These are phyloP conservation scores for Harpalus rubripes DNA, from an alignment of 2,888 invertebrate species.

Conservation along the genomic window DNA sequence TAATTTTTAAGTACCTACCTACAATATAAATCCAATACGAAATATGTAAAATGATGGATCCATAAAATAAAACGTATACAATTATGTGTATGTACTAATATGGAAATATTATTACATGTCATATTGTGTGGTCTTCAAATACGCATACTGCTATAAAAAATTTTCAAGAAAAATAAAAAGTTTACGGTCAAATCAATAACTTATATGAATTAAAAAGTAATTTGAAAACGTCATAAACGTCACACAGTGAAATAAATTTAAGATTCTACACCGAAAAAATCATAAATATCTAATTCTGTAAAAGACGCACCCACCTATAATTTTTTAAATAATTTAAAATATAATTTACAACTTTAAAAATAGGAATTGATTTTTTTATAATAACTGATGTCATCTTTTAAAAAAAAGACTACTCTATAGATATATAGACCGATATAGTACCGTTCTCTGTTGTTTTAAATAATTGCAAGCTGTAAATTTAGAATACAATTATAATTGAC, in stretches of 20 bases:
- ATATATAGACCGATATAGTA: not conserved
- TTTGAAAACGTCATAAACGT: conserved; percentile 63
- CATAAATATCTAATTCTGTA: conserved; percentile 23
- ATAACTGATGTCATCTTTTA: conserved; percentile 24
- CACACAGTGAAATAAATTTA: conserved; percentile 51
- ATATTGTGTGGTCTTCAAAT: not conserved
- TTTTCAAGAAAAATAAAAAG: not conserved
- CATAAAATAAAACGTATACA: too few relatives aligned
- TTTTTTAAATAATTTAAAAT: conserved; percentile 54
- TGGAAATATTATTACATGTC: too few relatives aligned
- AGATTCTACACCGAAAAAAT: conserved; percentile 29
- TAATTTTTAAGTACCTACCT: too few relatives aligned
- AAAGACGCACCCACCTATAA: conserved; percentile 56
- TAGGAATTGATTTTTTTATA: conserved; percentile 44
- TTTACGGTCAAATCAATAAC: conserved; percentile 47
- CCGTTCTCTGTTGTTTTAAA: not conserved
- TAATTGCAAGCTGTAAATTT: not conserved
- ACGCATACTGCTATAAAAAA: not conserved
- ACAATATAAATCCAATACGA: too few relatives aligned
- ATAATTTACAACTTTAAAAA: conserved; percentile 57
- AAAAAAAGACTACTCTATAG: not conserved
- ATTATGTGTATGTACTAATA: too few relatives aligned
- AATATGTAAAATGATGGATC: too few relatives aligned
- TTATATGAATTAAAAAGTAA: conserved; percentile 65
- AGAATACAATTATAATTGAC: conserved; percentile 18